Evolutionary conservation across 2,888 invertebrate genomes (phyloP), one percentile per base, ranked within the genome.

Genomic region (Eupithecia dodoneata): DNA sequence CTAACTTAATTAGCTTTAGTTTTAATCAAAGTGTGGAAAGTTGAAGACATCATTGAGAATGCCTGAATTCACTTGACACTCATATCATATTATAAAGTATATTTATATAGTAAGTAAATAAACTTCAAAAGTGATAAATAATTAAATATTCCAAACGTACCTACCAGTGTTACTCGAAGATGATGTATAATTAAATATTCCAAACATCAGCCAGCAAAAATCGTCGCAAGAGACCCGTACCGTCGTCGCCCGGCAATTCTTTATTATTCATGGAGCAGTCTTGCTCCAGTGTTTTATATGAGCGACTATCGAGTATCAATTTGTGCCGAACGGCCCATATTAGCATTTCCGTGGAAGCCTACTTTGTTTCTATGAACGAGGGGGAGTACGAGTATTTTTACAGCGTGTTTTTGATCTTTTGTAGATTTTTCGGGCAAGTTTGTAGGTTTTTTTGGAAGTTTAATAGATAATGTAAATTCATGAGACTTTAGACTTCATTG

Each of bases 281-380:
- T 91, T 89, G 90, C 89, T 91, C 89, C 89, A 94, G 95, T 95
- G 94, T 95, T 95, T 95, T 95, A 95, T 95, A 95, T 94, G 95
- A 94, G 94, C 93, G 92, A 94, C 95, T 94, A 95, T 95, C 94
- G 94, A 94, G 93, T 95, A 95, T 95, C 95, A 95, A 95, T 95
- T 95, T 94, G 94, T 93, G 90, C 89, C 88, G 89, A 92, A 89
- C 91, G 91, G 87, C 87, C 90, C 88, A 88, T 92, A 94, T 94
- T 94, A 94, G 92, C 94, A 94, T 94, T 92, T 92, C 90, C 86
- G 85, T 88, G 85, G 86, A 88, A 87, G 88, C 91, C 90, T 91
- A 93, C 93, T 93, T 93, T 94, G 93, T 93, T 91, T 87, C 87
- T 88, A 85, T 82, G 79, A 79, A 80, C 74, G 72, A 75, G 81